phyloP scores from a whole-genome alignment of 2,113 vertebrate species.

The Elephas maximus region DNA sequence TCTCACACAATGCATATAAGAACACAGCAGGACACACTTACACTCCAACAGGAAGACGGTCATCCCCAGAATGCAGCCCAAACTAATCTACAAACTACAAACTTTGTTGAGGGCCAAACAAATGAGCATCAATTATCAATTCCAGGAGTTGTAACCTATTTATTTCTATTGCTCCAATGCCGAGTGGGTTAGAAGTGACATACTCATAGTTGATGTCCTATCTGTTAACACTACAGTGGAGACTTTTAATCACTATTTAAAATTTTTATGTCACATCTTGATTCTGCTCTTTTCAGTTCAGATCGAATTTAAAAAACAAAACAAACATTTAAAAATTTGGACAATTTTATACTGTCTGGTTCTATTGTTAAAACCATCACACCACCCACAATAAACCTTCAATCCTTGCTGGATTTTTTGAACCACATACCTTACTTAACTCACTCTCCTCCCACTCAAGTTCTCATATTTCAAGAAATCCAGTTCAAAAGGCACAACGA shows the following conservation, averaged over 20 bases:
- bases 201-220: no score
- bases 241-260: neutral
- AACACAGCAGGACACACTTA: neutral
- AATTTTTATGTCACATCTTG: conserved; percentile 1
- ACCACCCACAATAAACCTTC: neutral
- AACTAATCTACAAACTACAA: neutral
- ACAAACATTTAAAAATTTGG: neutral
- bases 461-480: conserved; percentile 22
- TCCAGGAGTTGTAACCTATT: rapidly evolving
- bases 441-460: neutral
- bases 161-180: neutral
- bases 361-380: neutral
- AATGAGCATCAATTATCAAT: neutral
- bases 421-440: neutral
- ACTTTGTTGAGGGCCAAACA: neutral
- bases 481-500: neutral
- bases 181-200: neutral
- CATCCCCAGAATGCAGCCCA: neutral
- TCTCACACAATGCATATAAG: neutral
- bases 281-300: neutral
- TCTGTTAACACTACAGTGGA: neutral
- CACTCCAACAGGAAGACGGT: neutral
- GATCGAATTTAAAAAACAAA: conserved; percentile 41
- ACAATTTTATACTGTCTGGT: neutral
- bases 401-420: neutral